A percentile compares a stretch with the other conserved stretches of the same genome.
Evolutionary conservation across 2,797 vertebrate genomes (phyloP).

Genomic region (Coreius guichenoti): DNA sequence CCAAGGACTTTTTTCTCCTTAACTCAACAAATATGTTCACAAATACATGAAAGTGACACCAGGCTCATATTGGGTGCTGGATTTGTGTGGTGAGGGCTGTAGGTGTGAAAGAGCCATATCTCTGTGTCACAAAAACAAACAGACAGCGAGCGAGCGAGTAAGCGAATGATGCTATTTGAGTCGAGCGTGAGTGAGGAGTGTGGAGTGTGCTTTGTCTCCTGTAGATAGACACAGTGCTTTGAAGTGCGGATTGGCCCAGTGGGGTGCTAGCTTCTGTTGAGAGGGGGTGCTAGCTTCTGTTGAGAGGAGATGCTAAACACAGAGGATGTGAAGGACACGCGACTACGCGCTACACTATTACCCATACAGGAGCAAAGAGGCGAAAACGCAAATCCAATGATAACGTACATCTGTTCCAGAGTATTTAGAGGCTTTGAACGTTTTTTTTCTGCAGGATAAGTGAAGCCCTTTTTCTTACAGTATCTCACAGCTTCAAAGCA

Average conservation of each 20-base stretch:
- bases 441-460: slow-evolving; percentile 93
- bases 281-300: slow-evolving; percentile 91
- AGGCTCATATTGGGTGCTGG: slow-evolving; percentile 47
- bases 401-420: slow-evolving; percentile 99
- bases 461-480: slow-evolving; percentile 93
- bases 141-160: slow-evolving; percentile 65
- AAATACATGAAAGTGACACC: slow-evolving; percentile 47
- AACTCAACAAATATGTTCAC: slow-evolving; percentile 1
- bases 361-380: slow-evolving; percentile 87
- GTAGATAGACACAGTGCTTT: slow-evolving; percentile 93
- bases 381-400: slow-evolving; percentile 94
- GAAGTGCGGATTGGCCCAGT: slow-evolving; percentile 95
- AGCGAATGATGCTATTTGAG: slow-evolving; percentile 83
- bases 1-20: not conserved
- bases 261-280: slow-evolving; percentile 89
- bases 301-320: slow-evolving; percentile 90
- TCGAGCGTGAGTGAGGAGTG: slow-evolving; percentile 91
- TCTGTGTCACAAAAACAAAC: slow-evolving; percentile 75
- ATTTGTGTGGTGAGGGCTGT: slow-evolving; percentile 61
- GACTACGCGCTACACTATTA: slow-evolving; percentile 90
- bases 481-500: slow-evolving; percentile 99
- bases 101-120: slow-evolving; percentile 78
- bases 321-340: slow-evolving; percentile 86
- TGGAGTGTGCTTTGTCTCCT: slow-evolving; percentile 92
- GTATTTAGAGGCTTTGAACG: slow-evolving; percentile 99